A percentile compares a stretch with the other conserved stretches of the same genome.
Evolutionary conservation across 2,888 invertebrate species (phyloP).

Genomic region (Cephus pygmeus): DNA sequence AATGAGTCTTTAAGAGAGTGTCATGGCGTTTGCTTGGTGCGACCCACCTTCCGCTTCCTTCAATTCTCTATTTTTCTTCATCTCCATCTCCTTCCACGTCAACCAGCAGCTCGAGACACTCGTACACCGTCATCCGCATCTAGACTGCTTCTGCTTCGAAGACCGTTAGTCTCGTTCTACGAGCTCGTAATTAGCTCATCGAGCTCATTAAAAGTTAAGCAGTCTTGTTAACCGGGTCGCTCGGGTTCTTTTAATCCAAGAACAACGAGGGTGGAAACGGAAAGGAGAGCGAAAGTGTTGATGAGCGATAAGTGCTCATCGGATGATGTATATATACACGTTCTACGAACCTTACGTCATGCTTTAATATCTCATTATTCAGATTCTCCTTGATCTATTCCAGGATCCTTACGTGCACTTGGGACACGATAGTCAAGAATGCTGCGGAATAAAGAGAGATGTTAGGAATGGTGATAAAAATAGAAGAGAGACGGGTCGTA

Average conservation of each 20-base stretch:
- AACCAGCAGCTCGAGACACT: background rate
- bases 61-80: constrained; percentile 17
- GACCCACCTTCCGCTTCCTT: background rate
- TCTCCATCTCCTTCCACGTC: background rate
- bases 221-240: constrained; percentile 41
- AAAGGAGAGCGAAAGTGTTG: background rate
- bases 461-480: background rate
- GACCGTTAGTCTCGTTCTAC: constrained; percentile 19
- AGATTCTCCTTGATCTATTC: background rate
- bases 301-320: background rate
- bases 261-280: constrained; percentile 3
- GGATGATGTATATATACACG: background rate
- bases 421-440: background rate
- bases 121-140: background rate
- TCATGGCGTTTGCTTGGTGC: constrained; percentile 13
- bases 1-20: constrained; percentile 7
- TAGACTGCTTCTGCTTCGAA: background rate
- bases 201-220: constrained; percentile 55
- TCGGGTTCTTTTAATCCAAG: constrained; percentile 41
- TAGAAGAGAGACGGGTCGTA: background rate
- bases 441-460: background rate
- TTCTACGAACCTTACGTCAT: background rate
- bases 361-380: background rate
- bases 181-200: constrained; percentile 52
- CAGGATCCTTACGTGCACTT: background rate